These are phyloP conservation scores for Solea senegalensis DNA, from an alignment of 2,113 vertebrate species.

Conservation along the genomic window DNA sequence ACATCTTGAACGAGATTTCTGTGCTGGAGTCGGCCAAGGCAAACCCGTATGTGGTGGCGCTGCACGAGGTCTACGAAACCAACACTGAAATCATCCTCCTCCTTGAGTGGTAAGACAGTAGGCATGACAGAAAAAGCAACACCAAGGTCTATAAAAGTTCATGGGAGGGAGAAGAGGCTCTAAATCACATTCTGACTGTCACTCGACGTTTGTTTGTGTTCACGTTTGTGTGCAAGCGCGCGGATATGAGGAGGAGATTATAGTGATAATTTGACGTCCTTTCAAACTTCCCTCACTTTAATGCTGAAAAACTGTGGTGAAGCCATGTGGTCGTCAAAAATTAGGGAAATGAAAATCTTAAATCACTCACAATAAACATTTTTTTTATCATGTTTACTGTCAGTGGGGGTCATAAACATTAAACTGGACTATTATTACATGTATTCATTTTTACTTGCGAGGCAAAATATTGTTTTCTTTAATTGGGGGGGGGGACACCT, in stretches of 20 bases:
- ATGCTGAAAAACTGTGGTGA: background rate
- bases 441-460: no score
- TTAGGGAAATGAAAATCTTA: background rate
- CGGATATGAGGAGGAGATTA: conserved; percentile 1
- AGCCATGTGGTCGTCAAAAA: background rate
- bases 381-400: no score
- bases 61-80: conserved; percentile 95
- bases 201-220: background rate
- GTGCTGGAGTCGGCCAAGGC: conserved; percentile 90
- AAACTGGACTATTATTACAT: no score
- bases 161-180: background rate
- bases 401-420: no score
- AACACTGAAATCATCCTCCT: conserved; percentile 91
- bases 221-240: background rate
- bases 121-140: background rate
- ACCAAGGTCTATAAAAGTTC: background rate
- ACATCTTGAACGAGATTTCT: conserved; percentile 95
- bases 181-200: background rate
- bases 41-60: conserved; percentile 89
- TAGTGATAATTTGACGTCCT: conserved; percentile 13
- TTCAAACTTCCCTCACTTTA: conserved; percentile 27
- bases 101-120: conserved; percentile 89
- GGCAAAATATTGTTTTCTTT: no score
- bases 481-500: no score
- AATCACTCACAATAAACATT: no score